Evolutionary conservation across 1,140 invertebrate species (phyloP).

Genomic region (Cepaea nemoralis): DNA sequence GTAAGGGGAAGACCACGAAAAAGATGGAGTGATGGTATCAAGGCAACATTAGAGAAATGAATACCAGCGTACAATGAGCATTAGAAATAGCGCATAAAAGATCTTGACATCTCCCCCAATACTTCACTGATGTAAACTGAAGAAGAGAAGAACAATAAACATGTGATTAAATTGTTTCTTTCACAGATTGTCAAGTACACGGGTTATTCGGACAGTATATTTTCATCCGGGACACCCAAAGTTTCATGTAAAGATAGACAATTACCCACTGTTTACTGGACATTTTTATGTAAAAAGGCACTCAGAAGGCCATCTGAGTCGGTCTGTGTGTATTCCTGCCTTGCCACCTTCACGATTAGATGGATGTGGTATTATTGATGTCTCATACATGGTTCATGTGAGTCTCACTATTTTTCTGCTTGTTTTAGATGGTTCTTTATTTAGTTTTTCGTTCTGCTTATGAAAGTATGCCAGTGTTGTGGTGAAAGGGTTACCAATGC

Average conservation of each 20-base stretch:
- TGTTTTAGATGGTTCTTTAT: too few species aligned
- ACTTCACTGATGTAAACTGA: too few species aligned
- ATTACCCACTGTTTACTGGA: slow-evolving; percentile 44
- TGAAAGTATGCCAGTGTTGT: too few species aligned
- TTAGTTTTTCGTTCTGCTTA: too few species aligned
- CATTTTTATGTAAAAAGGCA: slow-evolving; percentile 42
- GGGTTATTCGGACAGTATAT: slow-evolving; percentile 57
- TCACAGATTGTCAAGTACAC: slow-evolving; percentile 60
- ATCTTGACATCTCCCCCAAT: too few species aligned
- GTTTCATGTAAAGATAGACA: slow-evolving; percentile 56
- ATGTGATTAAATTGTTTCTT: not conserved
- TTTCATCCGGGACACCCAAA: slow-evolving; percentile 62
- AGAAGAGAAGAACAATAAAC: too few species aligned
- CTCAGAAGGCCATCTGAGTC: slow-evolving; percentile 46
- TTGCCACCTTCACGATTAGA: slow-evolving; percentile 94
- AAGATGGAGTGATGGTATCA: too few species aligned
- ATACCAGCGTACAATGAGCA: too few species aligned
- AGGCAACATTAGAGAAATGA: too few species aligned
- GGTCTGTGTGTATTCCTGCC: slow-evolving; percentile 81
- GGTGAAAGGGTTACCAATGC: too few species aligned
- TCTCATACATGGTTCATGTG: slow-evolving; percentile 95
- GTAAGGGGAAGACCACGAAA: too few species aligned
- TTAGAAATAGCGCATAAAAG: too few species aligned
- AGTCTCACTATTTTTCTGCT: slow-evolving; percentile 69
- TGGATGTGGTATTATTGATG: slow-evolving; percentile 93